Percentiles rank a stretch among this genome's conserved stretches.
Evolutionary conservation across 2,113 vertebrate species (phyloP).

Genomic region (Rhinolophus sinicus): DNA sequence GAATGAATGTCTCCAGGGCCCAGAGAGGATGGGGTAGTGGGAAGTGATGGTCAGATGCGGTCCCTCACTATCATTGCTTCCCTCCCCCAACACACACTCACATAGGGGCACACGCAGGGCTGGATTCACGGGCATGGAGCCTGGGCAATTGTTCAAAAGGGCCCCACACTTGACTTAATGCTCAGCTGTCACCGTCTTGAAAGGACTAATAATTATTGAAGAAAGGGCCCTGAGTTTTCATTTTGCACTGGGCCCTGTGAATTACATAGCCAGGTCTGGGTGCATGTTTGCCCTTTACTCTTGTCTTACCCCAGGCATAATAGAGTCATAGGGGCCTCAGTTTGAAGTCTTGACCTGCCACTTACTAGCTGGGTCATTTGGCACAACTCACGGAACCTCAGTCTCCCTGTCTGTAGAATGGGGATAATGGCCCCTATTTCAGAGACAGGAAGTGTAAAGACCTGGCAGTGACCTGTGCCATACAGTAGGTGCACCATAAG

Average conservation of each 20-base stretch:
- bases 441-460: not conserved
- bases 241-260: not conserved
- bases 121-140: not conserved
- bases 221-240: not conserved
- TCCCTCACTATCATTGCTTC: not conserved
- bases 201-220: not conserved
- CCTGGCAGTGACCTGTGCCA: not conserved
- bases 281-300: accelerated
- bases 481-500: accelerated
- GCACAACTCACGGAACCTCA: not conserved
- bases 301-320: not conserved
- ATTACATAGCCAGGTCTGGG: not conserved
- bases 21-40: not conserved
- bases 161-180: not conserved
- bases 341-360: not conserved
- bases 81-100: not conserved
- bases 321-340: not conserved
- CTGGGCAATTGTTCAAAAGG: not conserved
- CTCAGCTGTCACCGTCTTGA: not conserved
- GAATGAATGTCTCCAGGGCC: not conserved
- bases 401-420: not conserved
- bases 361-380: not conserved
- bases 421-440: not conserved
- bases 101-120: accelerated
- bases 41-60: not conserved